Conservation (phyloP, 2,888 invertebrate genomes). For the Epinotia brunnichana region DNA sequence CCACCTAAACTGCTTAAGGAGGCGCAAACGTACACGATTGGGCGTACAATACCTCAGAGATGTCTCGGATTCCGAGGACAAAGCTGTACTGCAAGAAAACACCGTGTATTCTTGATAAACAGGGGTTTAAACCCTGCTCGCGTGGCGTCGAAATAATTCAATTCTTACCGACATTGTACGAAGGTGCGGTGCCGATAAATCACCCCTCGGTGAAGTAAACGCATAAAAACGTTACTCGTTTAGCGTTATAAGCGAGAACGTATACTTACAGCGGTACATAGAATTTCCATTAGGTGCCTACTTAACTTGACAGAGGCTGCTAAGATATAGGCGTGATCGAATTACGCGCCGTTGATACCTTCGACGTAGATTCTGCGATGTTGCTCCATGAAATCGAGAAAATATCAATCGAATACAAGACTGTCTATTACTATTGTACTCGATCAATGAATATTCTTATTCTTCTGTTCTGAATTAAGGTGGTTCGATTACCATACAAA, state of each 20-base stretch:
- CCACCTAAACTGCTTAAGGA: neutral
- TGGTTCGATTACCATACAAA: too few relatives aligned
- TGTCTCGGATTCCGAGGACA: neutral
- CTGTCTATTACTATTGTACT: too few relatives aligned
- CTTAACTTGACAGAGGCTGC: conserved; percentile 70
- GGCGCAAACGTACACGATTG: neutral
- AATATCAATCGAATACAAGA: conserved; percentile 1
- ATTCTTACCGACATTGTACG: conserved; percentile 35
- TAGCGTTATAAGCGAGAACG: conserved; percentile 52
- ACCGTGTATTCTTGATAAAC: conserved; percentile 19
- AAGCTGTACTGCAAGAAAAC: conserved; percentile 17
- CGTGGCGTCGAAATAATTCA: conserved; percentile 35
- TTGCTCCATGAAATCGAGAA: conserved; percentile 3
- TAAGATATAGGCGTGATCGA: conserved; percentile 69
- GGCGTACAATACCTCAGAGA: conserved; percentile 1
- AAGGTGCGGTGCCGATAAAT: conserved; percentile 45
- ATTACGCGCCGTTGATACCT: conserved; percentile 66
- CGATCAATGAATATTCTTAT: too few relatives aligned
- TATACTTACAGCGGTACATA: conserved; percentile 67
- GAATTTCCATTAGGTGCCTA: conserved; percentile 77
- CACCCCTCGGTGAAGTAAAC: conserved; percentile 42
- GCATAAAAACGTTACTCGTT: conserved; percentile 53
- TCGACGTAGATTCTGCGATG: conserved; percentile 46
- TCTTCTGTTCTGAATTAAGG: too few relatives aligned
- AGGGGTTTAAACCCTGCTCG: conserved; percentile 6